Evolutionary conservation across 64 coral and sea anemone genomes (phyloP), one percentile per base, ranked within the genome.

Genomic region (Actinia tenebrosa): DNA sequence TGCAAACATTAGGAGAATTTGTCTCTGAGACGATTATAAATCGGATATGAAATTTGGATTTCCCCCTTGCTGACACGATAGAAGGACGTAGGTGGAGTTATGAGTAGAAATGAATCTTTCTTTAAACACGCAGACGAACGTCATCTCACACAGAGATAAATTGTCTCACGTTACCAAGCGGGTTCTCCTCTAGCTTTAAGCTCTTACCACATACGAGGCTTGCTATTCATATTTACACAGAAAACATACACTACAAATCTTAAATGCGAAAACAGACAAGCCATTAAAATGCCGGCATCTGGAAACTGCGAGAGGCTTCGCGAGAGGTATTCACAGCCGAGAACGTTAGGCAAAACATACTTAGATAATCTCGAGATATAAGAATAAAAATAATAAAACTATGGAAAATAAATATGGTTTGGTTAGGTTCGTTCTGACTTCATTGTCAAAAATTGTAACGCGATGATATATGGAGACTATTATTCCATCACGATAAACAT

Each of bases 241-340:
- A 75, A 75, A 75, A 75, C 11, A 75, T 42, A 30, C 69, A 37
- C 69, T 42, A 37, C 25, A 42, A n/a, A 43, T 26, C 22, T 42
- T 66, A 42, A 42, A 75, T 25, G 26, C 13, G 25, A 75, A 75
- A 75, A 75, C 69, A 75, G 69, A 75, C n/a, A 25, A 75, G 25
- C 69, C 25, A 30, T 37, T 75, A 75, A 75, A 75, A 75, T 75
- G 25, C 69, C 26, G 69, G 69, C 69, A 75, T 30, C 69, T 75
- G 69, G 42, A 26, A 75, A 75, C 25, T 75, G 27, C 69, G 69
- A n/a, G 27, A 30, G 25, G 69, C 0, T 37, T 37, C 30, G 27
- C 26, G 69, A n/a, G 27, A 13, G 25, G 69, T 42, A 42, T 75
- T 75, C 25, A 75, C 63, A 42, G 2, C 4, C 25, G 42, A 75